Evolutionary conservation across 2,888 invertebrate genomes (phyloP).

Genomic region (Stratiomys singularior): DNA sequence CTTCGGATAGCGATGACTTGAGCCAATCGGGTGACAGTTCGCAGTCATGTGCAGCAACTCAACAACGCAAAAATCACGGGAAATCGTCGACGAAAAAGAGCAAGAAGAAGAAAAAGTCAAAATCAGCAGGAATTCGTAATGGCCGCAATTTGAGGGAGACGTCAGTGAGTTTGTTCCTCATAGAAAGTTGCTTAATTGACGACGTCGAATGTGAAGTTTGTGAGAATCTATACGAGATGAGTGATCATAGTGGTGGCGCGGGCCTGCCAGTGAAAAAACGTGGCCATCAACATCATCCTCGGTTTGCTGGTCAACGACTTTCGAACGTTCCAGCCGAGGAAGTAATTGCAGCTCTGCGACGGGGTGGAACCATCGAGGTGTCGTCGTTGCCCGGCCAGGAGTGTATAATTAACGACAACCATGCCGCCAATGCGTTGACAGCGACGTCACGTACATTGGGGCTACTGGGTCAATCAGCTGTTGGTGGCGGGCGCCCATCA

Average conservation of each 20-base stretch:
- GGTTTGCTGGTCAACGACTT: constrained; percentile 71
- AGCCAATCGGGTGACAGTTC: constrained; percentile 11
- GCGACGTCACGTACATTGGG: constrained; percentile 29
- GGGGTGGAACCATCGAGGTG: constrained; percentile 61
- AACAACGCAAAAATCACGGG: constrained; percentile 46
- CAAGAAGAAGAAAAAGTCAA: constrained; percentile 55
- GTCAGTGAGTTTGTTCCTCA: constrained; percentile 46
- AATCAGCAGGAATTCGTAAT: constrained; percentile 47
- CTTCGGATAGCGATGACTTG: constrained; percentile 28
- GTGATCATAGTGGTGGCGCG: constrained; percentile 56
- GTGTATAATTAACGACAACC: constrained; percentile 25
- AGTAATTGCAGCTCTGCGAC: constrained; percentile 64
- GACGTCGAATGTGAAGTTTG: constrained; percentile 31
- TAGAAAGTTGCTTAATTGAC: constrained; percentile 30
- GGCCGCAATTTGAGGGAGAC: constrained; percentile 42
- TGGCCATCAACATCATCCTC: constrained; percentile 81
- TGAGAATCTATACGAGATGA: constrained; percentile 53
- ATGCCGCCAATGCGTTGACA: constrained; percentile 28
- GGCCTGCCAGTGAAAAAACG: constrained; percentile 66
- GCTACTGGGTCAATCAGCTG: constrained; percentile 35
- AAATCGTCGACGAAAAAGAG: not conserved
- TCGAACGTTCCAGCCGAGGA: constrained; percentile 68
- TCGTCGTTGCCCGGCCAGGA: constrained; percentile 57
- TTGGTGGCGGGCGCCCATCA: not conserved
- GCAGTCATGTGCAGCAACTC: constrained; percentile 50